Evolutionary conservation across 2,888 invertebrate genomes (phyloP).

Genomic region (Drosophila gaucha): DNA sequence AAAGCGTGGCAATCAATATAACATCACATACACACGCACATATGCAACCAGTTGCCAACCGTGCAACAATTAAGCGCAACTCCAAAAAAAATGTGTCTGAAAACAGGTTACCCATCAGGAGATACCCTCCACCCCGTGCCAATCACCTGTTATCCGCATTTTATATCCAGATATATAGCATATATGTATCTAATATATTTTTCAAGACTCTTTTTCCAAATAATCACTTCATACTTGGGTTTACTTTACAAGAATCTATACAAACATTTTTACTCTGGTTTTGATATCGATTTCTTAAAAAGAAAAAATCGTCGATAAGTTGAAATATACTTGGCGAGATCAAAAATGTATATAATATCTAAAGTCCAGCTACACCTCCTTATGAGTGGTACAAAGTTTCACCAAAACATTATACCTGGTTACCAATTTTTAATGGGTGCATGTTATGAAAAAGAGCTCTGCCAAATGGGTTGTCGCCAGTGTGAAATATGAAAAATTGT

Average conservation of each 20-base stretch:
- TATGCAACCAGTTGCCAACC: conserved; percentile 10
- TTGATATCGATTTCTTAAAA: no score
- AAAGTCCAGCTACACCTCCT: no score
- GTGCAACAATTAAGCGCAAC: conserved; percentile 35
- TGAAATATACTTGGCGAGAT: no score
- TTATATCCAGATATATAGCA: neutral
- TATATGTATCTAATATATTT: no score
- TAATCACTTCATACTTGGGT: no score
- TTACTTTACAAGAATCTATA: no score
- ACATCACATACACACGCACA: conserved; percentile 1
- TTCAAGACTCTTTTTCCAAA: no score
- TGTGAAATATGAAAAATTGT: conserved; percentile 55
- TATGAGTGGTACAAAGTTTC: no score
- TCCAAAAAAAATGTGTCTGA: neutral
- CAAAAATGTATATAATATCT: no score
- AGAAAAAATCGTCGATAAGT: no score
- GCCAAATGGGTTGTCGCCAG: conserved; percentile 17
- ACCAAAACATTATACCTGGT: neutral
- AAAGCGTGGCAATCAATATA: conserved; percentile 43
- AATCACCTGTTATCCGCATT: neutral
- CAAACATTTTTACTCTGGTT: no score
- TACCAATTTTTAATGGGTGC: neutral
- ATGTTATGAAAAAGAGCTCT: conserved; percentile 3
- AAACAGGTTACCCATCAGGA: neutral
- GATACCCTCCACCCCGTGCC: neutral